These are phyloP conservation scores for Marcusenius ussheri DNA, from an alignment of 2,113 vertebrate species.

Conservation along the genomic window DNA sequence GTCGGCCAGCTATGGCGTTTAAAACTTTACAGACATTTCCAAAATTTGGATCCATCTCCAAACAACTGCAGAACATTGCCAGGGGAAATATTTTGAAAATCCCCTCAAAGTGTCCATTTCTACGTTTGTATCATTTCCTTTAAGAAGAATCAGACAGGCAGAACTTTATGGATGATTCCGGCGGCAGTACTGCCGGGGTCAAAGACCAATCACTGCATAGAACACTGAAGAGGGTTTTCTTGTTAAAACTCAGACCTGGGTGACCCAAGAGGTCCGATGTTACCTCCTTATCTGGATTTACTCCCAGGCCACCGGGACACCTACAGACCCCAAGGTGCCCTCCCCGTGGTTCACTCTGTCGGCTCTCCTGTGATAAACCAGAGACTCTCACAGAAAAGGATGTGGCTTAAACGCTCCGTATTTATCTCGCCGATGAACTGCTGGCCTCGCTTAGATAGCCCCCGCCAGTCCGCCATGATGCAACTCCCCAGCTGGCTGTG, in stretches of 20 bases:
- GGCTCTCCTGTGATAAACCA: conserved; percentile 44
- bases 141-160: background rate
- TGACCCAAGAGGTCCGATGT: background rate
- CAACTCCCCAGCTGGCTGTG: conserved; percentile 56
- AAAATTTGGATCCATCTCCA: background rate
- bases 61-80: background rate
- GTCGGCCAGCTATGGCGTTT: background rate
- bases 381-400: conserved; percentile 52
- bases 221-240: background rate
- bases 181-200: background rate
- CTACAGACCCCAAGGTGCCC: background rate
- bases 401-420: conserved; percentile 46
- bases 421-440: conserved; percentile 55
- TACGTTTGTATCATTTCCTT: background rate
- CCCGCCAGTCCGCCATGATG: conserved; percentile 61
- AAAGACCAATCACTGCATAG: background rate
- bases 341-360: conserved; percentile 1
- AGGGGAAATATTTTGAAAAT: background rate
- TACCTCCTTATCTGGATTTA: background rate
- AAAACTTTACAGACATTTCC: background rate
- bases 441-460: conserved; percentile 54
- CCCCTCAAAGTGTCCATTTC: background rate
- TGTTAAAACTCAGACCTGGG: background rate
- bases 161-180: background rate
- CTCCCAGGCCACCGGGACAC: background rate